Evolutionary conservation across 2,797 vertebrate genomes (phyloP), one percentile per base, ranked within the genome.

Genomic region (Sciaenops ocellatus): DNA sequence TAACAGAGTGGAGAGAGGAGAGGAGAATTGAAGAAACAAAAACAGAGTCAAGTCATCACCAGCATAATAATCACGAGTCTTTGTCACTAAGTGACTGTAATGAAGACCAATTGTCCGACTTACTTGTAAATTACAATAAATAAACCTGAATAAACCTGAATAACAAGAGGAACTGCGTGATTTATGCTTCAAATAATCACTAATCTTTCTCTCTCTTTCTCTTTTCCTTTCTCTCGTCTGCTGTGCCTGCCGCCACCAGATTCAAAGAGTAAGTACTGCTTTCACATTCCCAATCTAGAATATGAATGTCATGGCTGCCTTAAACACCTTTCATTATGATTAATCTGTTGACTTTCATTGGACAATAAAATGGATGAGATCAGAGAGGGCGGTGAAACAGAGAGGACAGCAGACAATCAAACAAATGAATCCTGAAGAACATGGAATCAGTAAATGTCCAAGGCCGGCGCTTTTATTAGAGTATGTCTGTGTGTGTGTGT

Each of bases 211-310:
- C 5, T 78, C 51, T 85, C 73, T 83, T 24, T 78, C 51, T 85
- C 73, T 83, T 24, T 81, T 83, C 76, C 50, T 68, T 46, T 82
- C 72, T 82, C 68, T 79, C 69, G 34, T 65, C 69, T 82, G 78
- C 85, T 69, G 56, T 64, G 30, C 85, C 82, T 76, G n/a, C 71
- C 30, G 13, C 84, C 78, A 91, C 89, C 95, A 99, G 98, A 95
- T 99, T 99, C 95, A 99, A 99, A 96, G 98, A 99, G 98, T 99
- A 96, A 99, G 98, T 99, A 96, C 82, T 51, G 24, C 73, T 73
- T 85, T 87, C 76, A 60, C 81, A 51, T 67, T 84, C 30, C 28
- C 46, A 12, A 16, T 69, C 71, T 85, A 66, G 81, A 85, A 85
- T 89, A 87, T 86, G 72, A 76, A 87, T 55, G 59, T 50, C n/a